Evolutionary conservation across 2,113 vertebrate genomes (phyloP), one percentile per base, ranked within the genome.

Genomic region (Cephalopholis sonnerati): DNA sequence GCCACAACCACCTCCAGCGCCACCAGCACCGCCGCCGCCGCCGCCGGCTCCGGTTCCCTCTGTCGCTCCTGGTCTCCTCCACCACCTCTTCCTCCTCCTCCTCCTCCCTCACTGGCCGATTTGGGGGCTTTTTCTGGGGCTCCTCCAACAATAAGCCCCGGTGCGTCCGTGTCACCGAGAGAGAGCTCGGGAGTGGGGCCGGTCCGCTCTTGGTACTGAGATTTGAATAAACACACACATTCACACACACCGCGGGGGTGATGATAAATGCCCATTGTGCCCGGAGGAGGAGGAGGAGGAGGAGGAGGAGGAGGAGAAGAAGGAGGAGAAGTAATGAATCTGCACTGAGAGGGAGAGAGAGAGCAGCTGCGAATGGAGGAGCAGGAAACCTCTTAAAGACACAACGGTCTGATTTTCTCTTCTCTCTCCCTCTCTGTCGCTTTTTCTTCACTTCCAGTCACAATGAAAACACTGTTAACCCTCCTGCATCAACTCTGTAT

Each of bases 251-350:
- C 96, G 95, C 95, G 93, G 96, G 96, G 96, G 79, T 66, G 86
- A 88, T 97, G 96, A 98, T 97, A 97, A 97, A 98, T 97, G 96
- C 95, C 96, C 96, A 98, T 99, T 99, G 97, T 98, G 95, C 96
- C 76, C 84, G 1, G 74, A 85, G 79, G 86, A 88, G 79, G 86
- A 76, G 80, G 41, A 71, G 74, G 2, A 87, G 80, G 4, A 80
- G 67, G 46, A 79, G 96, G 93, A 94, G 96, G 74, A 85, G 79
- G 86, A 77, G 83, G 32, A 71, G 79, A 1, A 83, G 85, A 5
- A 75, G 68, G 54, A 79, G 96, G 93, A 94, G 96, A 94, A 96
- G 96, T 97, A 96, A 97, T 97, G 97, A 97, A 97, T 97, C 96
- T 97, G 96, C 95, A 95, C 96, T 92, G 84, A 95, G 95, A 94